Evolutionary conservation across 1,140 invertebrate genomes (phyloP).

Genomic region (Dendrolimus kikuchii): DNA sequence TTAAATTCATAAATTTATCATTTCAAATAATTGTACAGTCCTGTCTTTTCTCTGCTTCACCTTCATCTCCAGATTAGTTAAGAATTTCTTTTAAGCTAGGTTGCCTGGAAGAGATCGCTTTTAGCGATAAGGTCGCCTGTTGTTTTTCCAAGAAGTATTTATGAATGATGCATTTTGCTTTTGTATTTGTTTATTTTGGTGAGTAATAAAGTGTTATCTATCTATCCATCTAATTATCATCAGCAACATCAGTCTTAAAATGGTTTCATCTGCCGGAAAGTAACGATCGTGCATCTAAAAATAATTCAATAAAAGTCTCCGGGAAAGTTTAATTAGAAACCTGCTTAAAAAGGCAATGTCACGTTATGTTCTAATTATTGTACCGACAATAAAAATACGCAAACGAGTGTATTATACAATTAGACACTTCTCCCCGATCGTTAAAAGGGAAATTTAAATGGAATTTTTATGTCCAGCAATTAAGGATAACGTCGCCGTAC

Average conservation of each 20-base stretch:
- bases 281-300: constrained; percentile 28
- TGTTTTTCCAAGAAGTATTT: too few species aligned
- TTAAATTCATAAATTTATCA: too few species aligned
- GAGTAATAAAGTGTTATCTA: too few species aligned
- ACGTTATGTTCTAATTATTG: constrained; percentile 70
- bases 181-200: too few species aligned
- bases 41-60: too few species aligned
- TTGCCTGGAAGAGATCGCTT: too few species aligned
- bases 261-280: constrained; percentile 18
- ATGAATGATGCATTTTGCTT: too few species aligned
- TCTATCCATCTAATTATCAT: too few species aligned
- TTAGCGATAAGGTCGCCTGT: too few species aligned
- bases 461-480: constrained; percentile 72
- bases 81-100: too few species aligned
- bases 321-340: constrained; percentile 61
- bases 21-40: too few species aligned
- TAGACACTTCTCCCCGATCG: constrained; percentile 67
- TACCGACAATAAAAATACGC: constrained; percentile 70
- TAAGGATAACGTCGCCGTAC: constrained; percentile 70
- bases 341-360: constrained; percentile 53
- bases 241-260: constrained; percentile 14
- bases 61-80: too few species aligned
- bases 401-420: constrained; percentile 73
- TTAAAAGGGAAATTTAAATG: constrained; percentile 73
- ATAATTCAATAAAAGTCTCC: constrained; percentile 51